phyloP scores from a whole-genome alignment of 2,888 invertebrate genomes.

The Dugesia japonica region DNA sequence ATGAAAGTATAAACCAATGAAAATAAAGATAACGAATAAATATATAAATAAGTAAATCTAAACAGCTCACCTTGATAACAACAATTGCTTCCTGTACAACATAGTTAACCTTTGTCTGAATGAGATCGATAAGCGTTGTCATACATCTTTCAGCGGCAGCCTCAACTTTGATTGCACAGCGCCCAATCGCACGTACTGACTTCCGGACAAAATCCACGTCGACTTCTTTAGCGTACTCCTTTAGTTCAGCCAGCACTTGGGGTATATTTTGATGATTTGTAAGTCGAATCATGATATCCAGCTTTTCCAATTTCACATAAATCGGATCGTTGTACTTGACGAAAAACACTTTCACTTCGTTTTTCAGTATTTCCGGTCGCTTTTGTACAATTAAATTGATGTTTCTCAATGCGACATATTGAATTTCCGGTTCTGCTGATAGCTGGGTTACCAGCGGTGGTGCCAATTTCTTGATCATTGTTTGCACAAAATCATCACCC shows the following conservation, averaged over 20 bases:
- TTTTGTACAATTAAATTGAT: constrained; percentile 98
- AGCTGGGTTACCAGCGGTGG: constrained; percentile 93
- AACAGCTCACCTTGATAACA: constrained; percentile 69
- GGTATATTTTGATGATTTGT: constrained; percentile 94
- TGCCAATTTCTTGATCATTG: constrained; percentile 82
- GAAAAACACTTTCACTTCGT: constrained; percentile 99
- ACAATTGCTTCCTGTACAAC: constrained; percentile 99
- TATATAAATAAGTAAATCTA: too few species aligned
- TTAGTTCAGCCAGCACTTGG: constrained; percentile 86
- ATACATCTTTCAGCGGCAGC: constrained; percentile 95
- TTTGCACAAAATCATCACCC: constrained; percentile 78
- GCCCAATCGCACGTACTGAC: constrained; percentile 88
- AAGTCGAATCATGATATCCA: constrained; percentile 96
- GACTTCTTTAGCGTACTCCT: constrained; percentile 94
- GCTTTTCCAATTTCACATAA: constrained; percentile 91
- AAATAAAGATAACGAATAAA: too few species aligned
- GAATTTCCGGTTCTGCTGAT: constrained; percentile 94
- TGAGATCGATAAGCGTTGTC: constrained; percentile 81
- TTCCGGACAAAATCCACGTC: constrained; percentile 98
- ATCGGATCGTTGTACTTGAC: constrained; percentile 99
- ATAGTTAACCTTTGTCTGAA: constrained; percentile 97
- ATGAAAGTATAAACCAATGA: too few species aligned
- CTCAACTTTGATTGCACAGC: constrained; percentile 94
- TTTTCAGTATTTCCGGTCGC: constrained; percentile 87
- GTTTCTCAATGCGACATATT: constrained; percentile 90